Evolutionary conservation across 2,113 vertebrate species (phyloP).

Genomic region (Zingel zingel): DNA sequence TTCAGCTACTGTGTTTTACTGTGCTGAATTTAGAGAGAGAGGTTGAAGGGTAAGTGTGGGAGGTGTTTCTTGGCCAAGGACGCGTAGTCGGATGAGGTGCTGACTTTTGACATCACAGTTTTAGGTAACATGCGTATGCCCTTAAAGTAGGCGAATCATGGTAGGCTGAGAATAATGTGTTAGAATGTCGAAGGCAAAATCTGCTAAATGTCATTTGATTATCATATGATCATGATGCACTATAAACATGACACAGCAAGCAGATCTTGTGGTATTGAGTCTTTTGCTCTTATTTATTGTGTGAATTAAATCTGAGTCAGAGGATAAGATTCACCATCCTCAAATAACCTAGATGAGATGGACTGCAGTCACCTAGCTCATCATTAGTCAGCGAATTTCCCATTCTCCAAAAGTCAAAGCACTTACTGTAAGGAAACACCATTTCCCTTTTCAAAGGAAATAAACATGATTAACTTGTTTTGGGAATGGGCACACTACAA

Average conservation of each 20-base stretch:
- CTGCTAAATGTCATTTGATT: constrained; percentile 26
- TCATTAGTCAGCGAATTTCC: constrained; percentile 34
- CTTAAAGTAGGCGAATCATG: neutral
- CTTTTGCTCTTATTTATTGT: neutral
- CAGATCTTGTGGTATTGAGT: neutral
- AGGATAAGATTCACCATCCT: neutral
- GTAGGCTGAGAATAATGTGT: neutral
- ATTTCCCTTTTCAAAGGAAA: constrained; percentile 41
- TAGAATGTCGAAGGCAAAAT: constrained; percentile 29
- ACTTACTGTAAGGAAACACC: constrained; percentile 6
- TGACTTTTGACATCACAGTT: constrained; percentile 30
- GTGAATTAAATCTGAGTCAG: neutral
- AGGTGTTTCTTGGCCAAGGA: constrained; percentile 41
- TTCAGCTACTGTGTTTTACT: constrained; percentile 39
- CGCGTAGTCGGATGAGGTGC: constrained; percentile 19
- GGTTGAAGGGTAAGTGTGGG: constrained; percentile 58
- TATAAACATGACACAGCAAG: neutral
- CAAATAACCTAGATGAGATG: rapidly evolving
- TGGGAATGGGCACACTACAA: rapidly evolving
- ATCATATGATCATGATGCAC: neutral
- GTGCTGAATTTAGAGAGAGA: constrained; percentile 14
- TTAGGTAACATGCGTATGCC: neutral
- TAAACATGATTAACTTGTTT: neutral
- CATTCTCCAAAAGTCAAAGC: neutral
- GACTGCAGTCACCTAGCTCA: neutral